Conservation (phyloP, 2,888 invertebrate genomes). For the Crossocerus cetratus region DNA sequence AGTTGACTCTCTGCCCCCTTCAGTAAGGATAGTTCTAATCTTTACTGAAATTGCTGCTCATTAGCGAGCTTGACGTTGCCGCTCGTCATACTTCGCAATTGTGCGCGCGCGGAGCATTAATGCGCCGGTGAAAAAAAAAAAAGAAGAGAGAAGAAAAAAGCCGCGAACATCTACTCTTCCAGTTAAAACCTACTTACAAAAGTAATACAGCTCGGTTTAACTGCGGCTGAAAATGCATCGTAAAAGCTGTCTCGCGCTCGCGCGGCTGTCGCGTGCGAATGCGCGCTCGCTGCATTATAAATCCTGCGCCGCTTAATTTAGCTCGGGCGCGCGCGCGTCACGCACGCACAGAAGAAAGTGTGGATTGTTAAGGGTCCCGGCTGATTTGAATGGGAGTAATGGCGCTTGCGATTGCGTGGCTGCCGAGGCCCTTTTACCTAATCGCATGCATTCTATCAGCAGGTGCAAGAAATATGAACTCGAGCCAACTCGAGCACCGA, state of each 20-base stretch:
- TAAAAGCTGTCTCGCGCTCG: not conserved
- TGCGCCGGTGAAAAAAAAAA: not conserved
- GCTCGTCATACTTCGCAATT: slow-evolving; percentile 1
- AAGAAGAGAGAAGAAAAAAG: not conserved
- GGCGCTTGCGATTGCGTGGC: no score
- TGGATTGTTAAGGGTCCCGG: not conserved
- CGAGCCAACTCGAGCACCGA: no score
- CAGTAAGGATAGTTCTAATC: no score
- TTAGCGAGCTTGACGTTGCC: slow-evolving; percentile 14
- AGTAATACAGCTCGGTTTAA: not conserved
- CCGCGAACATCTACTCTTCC: slow-evolving; percentile 8
- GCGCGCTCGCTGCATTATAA: not conserved
- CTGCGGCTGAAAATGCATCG: not conserved
- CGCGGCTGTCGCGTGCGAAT: not conserved
- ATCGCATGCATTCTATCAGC: no score
- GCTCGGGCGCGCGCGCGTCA: no score
- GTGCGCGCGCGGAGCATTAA: no score
- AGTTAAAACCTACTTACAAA: no score
- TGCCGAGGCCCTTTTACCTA: no score
- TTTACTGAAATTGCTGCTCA: not conserved
- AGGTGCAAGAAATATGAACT: no score
- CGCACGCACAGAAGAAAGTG: not conserved
- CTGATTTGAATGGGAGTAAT: not conserved
- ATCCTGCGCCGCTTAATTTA: not conserved
- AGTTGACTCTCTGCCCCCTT: not conserved